phyloP scores from a whole-genome alignment of 2,113 vertebrate species.

The Oncorhynchus tshawytscha region DNA sequence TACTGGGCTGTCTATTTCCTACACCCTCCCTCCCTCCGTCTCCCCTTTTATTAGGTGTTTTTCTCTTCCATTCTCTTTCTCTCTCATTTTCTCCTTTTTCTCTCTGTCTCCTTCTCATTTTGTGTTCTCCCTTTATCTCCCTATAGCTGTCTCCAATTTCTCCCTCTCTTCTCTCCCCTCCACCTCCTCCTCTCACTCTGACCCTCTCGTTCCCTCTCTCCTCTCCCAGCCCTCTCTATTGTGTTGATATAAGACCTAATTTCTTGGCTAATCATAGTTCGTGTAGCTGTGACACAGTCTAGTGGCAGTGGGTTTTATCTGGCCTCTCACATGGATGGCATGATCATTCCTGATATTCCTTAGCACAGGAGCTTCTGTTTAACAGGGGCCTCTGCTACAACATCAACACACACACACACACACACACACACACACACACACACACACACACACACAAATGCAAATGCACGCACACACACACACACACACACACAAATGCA shows the following conservation, averaged over 20 bases:
- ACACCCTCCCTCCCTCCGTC: neutral
- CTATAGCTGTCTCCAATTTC: neutral
- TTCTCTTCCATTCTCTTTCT: slow-evolving; percentile 5
- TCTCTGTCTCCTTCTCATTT: neutral
- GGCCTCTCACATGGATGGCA: slow-evolving; percentile 2
- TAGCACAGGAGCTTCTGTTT: neutral
- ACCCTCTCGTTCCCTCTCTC: slow-evolving; percentile 23
- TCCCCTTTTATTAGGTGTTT: slow-evolving; percentile 16
- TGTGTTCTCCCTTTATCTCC: neutral
- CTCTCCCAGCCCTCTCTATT: slow-evolving; percentile 24
- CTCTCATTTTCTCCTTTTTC: slow-evolving; percentile 8
- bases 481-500: neutral
- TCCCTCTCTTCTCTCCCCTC: slow-evolving; percentile 6
- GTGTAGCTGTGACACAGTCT: slow-evolving; percentile 37
- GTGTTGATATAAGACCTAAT: slow-evolving; percentile 62
- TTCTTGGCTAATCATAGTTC: slow-evolving; percentile 54
- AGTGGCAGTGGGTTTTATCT: slow-evolving; percentile 16
- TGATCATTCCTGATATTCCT: slow-evolving; percentile 1
- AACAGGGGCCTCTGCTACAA: neutral
- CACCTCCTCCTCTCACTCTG: slow-evolving; percentile 9
- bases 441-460: neutral
- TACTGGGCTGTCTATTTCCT: neutral
- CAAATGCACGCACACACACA: neutral
- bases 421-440: neutral
- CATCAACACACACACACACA: neutral